A percentile compares a stretch with the other conserved stretches of the same genome.
phyloP scores from a whole-genome alignment of 1,140 invertebrate genomes.

The Zaprionus gabonicus region DNA sequence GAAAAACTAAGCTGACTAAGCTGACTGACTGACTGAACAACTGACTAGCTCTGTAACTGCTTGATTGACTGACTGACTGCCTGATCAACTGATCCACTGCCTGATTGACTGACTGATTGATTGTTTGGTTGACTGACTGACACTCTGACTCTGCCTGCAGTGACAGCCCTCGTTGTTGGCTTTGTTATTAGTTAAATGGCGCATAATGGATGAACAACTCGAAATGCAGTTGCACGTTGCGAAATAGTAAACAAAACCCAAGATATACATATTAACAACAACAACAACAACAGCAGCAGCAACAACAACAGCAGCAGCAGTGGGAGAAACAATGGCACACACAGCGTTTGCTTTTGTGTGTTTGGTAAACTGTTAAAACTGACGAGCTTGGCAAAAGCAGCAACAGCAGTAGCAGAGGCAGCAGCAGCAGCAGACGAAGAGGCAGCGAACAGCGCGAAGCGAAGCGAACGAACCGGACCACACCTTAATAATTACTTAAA shows the following conservation, averaged over 20 bases:
- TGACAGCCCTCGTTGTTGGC: constrained; percentile 12
- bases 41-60: no score
- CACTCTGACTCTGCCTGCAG: constrained; percentile 18
- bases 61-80: not conserved
- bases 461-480: constrained; percentile 57
- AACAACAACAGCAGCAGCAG: constrained; percentile 22
- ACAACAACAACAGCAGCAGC: constrained; percentile 39
- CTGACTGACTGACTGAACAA: not conserved
- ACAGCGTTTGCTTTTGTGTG: constrained; percentile 65
- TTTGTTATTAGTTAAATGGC: constrained; percentile 81
- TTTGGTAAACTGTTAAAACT: constrained; percentile 69
- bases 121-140: constrained; percentile 18
- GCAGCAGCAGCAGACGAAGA: constrained; percentile 21
- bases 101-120: constrained; percentile 28
- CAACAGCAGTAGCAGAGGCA: not conserved
- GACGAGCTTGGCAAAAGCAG: not conserved
- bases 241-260: constrained; percentile 63
- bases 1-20: constrained; percentile 52
- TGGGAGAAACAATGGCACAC: constrained; percentile 46
- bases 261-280: constrained; percentile 48
- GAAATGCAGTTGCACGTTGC: constrained; percentile 36
- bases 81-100: constrained; percentile 4
- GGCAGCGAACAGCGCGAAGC: constrained; percentile 20
- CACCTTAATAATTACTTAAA: constrained; percentile 84
- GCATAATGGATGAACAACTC: constrained; percentile 77